A percentile compares a stretch with the other conserved stretches of the same genome.
Evolutionary conservation across 2,797 vertebrate species (phyloP).

Genomic region (Xenops minutus): DNA sequence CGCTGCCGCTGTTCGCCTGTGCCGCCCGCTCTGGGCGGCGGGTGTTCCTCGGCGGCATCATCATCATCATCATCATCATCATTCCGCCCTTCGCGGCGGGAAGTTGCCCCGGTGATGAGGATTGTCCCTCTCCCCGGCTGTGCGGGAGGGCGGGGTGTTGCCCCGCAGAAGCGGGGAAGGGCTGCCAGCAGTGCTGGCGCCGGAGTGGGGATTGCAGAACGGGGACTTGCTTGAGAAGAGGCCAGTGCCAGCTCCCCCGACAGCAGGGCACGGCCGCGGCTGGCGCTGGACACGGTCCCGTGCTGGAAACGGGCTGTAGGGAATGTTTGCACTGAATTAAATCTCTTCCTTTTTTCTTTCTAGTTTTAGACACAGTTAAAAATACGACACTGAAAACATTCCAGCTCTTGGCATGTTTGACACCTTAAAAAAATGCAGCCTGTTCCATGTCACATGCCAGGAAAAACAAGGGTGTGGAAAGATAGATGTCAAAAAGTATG

Average conservation of each 20-base stretch:
- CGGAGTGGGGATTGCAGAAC: background rate
- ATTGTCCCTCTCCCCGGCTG: accelerated
- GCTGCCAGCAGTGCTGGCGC: background rate
- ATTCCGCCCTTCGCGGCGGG: too few relatives aligned
- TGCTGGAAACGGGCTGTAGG: background rate
- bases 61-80: too few relatives aligned
- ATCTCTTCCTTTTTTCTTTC: conserved; percentile 8
- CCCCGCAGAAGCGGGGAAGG: background rate
- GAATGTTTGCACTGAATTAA: conserved; percentile 8
- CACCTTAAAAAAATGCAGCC: conserved; percentile 14
- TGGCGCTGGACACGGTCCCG: background rate
- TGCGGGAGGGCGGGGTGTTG: background rate
- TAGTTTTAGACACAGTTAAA: conserved; percentile 30
- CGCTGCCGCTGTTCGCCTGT: background rate
- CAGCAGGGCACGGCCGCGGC: background rate
- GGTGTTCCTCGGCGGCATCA: background rate
- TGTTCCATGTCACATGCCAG: conserved; percentile 52
- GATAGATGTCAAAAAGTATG: background rate
- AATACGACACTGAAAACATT: conserved; percentile 23
- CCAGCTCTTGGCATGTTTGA: conserved; percentile 21
- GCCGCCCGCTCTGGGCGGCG: background rate
- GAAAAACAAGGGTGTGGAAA: conserved; percentile 60
- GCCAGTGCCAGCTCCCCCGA: too few relatives aligned
- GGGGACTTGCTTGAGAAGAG: background rate
- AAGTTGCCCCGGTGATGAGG: background rate